Evolutionary conservation across 2,888 invertebrate species (phyloP).

Genomic region (Nemapogon koenigi): DNA sequence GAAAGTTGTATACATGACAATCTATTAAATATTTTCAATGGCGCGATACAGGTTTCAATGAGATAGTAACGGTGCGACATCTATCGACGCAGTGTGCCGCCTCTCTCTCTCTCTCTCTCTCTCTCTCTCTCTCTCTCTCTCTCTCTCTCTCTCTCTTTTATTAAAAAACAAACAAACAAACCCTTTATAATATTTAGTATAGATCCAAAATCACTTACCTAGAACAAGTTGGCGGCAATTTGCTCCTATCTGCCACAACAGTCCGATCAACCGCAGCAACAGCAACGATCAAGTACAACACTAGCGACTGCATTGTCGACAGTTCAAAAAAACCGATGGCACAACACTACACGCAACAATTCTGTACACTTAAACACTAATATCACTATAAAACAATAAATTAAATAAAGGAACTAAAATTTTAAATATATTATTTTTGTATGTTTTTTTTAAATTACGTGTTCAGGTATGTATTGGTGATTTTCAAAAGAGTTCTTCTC

Average conservation of each 20-base stretch:
- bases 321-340: no score
- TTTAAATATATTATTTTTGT: conserved; percentile 19
- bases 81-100: no score
- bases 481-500: conserved; percentile 42
- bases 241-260: conserved; percentile 42
- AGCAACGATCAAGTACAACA: conserved; percentile 24
- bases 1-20: no score
- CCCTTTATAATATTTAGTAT: no score
- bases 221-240: conserved; percentile 58
- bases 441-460: conserved; percentile 27
- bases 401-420: conserved; percentile 9
- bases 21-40: no score
- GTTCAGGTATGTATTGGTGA: conserved; percentile 43
- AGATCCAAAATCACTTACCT: conserved; percentile 53
- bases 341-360: conserved; percentile 1
- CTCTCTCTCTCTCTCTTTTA: background rate
- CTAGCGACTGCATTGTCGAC: conserved; percentile 29
- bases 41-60: no score
- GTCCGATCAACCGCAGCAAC: no score
- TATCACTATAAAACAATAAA: conserved; percentile 31
- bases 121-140: background rate
- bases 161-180: no score
- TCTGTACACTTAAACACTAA: conserved; percentile 24
- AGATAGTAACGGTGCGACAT: no score
- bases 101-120: background rate